phyloP scores from a whole-genome alignment of 2,888 invertebrate genomes.

The Heliconius ismenius region DNA sequence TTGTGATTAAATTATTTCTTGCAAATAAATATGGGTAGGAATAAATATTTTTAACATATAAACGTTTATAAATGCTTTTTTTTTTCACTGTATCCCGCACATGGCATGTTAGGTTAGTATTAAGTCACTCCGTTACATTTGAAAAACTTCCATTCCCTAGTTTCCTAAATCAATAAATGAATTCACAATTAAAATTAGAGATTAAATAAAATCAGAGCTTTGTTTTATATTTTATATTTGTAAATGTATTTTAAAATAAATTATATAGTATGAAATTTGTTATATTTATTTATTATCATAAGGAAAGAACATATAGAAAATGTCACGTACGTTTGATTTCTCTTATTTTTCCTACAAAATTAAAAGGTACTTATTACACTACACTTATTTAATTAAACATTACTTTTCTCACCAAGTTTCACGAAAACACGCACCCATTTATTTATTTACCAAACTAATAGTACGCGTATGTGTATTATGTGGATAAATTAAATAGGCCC shows the following conservation, averaged over 20 bases:
- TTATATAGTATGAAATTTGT: background rate
- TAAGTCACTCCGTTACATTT: too few relatives aligned
- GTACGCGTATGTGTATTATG: slow-evolving; percentile 32
- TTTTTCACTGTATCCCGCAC: background rate
- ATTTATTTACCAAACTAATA: slow-evolving; percentile 19
- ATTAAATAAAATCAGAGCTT: background rate
- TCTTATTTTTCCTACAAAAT: slow-evolving; percentile 4
- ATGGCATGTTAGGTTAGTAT: too few relatives aligned
- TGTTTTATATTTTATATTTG: background rate
- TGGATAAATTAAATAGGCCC: slow-evolving; percentile 46
- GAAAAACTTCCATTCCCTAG: too few relatives aligned
- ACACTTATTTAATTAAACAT: slow-evolving; percentile 38
- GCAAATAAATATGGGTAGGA: background rate
- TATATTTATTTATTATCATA: background rate
- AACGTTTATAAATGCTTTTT: background rate
- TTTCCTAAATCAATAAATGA: too few relatives aligned
- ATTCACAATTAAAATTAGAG: too few relatives aligned
- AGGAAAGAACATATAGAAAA: background rate
- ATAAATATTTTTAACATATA: too few relatives aligned
- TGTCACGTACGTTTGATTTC: background rate
- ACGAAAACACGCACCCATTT: slow-evolving; percentile 38
- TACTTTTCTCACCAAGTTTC: slow-evolving; percentile 30
- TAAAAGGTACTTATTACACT: slow-evolving; percentile 28
- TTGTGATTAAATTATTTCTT: slow-evolving; percentile 7
- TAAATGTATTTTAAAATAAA: too few relatives aligned